phyloP scores from a whole-genome alignment of 1,140 invertebrate species.

The Drosophila ambigua region DNA sequence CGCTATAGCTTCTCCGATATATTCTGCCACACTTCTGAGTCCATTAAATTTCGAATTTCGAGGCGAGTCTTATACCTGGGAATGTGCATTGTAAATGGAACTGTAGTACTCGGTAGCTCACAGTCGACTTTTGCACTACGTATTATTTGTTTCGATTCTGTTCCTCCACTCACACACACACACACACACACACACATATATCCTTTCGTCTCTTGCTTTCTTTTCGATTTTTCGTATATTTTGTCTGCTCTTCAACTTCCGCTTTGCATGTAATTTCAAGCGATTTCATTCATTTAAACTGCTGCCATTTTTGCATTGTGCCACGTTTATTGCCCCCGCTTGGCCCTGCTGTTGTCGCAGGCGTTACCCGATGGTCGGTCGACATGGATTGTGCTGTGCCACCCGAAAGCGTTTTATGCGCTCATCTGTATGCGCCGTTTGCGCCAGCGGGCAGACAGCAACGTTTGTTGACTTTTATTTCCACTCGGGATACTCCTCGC shows the following conservation, averaged over 20 bases:
- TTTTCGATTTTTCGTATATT: conserved; percentile 41
- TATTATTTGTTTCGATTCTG: conserved; percentile 13
- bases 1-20: no score
- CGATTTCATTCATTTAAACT: conserved; percentile 77
- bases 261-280: conserved; percentile 70
- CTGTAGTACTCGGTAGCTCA: not conserved
- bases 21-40: no score
- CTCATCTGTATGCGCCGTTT: conserved; percentile 60
- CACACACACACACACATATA: conserved; percentile 1
- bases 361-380: conserved; percentile 13
- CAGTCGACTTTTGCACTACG: conserved; percentile 4
- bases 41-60: no score
- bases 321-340: conserved; percentile 52
- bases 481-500: conserved; percentile 7
- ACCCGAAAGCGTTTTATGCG: conserved; percentile 65
- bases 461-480: conserved; percentile 67
- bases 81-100: not conserved
- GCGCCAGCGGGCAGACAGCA: conserved; percentile 45
- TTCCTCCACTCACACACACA: not conserved
- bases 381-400: conserved; percentile 19
- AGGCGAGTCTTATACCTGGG: no score
- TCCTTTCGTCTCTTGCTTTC: conserved; percentile 1
- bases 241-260: conserved; percentile 59
- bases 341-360: conserved; percentile 11
- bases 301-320: conserved; percentile 60